A percentile compares a stretch with the other conserved stretches of the same genome.
phyloP scores from a whole-genome alignment of 37 sponge, comb jelly and placozoan species.

The Petrosia ficiformis region DNA sequence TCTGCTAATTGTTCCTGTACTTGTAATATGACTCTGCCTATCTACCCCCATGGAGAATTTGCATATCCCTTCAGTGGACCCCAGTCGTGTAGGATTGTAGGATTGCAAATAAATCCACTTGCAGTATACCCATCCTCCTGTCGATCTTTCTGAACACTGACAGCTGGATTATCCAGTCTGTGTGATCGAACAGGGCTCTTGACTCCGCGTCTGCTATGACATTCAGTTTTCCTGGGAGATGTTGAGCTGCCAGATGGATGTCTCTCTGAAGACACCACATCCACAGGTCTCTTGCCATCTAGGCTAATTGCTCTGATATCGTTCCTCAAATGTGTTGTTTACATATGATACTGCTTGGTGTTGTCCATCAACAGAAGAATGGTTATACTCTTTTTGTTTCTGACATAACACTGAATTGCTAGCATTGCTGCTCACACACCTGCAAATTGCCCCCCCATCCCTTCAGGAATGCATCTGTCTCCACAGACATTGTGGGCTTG shows the following conservation, averaged over 20 bases:
- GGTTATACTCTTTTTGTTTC: constrained; percentile 5
- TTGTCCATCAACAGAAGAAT: constrained; percentile 31
- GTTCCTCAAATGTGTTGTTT: constrained; percentile 33
- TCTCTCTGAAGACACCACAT: constrained; percentile 16
- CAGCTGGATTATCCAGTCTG: constrained; percentile 17
- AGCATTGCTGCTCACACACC: no score
- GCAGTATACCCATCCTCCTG: no score
- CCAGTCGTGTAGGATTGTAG: constrained; percentile 5
- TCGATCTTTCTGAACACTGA: no score
- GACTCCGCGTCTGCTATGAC: constrained; percentile 30
- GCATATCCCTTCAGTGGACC: not conserved
- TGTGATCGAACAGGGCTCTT: not conserved
- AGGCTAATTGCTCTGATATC: constrained; percentile 3
- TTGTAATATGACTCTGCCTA: not conserved
- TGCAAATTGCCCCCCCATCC: no score
- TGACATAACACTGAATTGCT: constrained; percentile 20
- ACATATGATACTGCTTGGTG: constrained; percentile 13
- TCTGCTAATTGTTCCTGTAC: not conserved
- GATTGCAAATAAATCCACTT: no score
- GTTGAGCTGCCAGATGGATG: constrained; percentile 16
- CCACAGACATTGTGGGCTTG: no score
- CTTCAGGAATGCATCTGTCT: no score
- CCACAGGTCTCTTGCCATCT: no score
- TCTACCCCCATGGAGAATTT: constrained; percentile 3
- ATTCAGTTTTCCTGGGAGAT: no score